Conservation (phyloP, 2,888 invertebrate genomes). For the Limnephilus auricula region DNA sequence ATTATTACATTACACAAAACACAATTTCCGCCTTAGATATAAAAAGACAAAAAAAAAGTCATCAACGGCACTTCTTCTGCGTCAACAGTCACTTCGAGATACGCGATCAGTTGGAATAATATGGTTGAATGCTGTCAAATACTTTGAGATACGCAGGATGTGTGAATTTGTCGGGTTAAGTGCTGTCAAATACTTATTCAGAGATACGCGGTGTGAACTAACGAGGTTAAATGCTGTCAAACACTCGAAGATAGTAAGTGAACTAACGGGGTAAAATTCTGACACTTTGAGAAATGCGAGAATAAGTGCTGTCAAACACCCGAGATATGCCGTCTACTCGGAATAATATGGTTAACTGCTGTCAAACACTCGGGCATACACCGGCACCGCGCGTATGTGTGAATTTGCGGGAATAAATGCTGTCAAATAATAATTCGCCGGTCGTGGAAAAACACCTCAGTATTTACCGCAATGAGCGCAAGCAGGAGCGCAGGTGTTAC, state of each 20-base stretch:
- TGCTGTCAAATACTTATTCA: background rate
- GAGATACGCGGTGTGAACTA: too few species aligned
- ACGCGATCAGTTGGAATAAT: too few species aligned
- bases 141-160: background rate
- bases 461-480: background rate
- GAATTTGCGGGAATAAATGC: background rate
- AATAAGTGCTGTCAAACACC: too few species aligned
- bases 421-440: background rate
- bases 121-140: background rate
- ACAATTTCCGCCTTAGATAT: too few species aligned
- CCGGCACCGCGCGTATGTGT: background rate
- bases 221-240: too few species aligned
- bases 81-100: too few species aligned
- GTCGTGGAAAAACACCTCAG: slow-evolving; percentile 3
- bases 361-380: background rate
- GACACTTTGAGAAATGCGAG: too few species aligned
- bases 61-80: too few species aligned
- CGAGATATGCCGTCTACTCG: too few species aligned
- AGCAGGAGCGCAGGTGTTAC: background rate
- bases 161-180: background rate
- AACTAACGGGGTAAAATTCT: background rate
- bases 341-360: background rate
- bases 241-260: background rate
- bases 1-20: too few species aligned
- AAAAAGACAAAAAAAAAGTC: too few species aligned